Percentiles rank a stretch among this genome's conserved stretches.
These are phyloP conservation scores for Netelia virgata DNA, from an alignment of 2,888 invertebrate genomes.

Conservation along the genomic window DNA sequence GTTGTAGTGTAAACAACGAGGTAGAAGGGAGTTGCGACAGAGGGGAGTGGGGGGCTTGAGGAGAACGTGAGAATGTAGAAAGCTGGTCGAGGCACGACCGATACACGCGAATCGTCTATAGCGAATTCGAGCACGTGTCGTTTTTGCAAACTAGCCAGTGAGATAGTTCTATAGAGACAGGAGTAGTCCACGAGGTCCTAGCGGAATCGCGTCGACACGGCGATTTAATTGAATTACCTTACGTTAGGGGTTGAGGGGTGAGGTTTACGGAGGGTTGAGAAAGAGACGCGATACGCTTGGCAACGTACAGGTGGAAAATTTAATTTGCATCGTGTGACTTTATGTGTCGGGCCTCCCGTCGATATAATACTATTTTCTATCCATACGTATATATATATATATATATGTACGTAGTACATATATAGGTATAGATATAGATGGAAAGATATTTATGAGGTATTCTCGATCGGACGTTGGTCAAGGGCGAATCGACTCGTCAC, in stretches of 20 bases:
- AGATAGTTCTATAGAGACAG: slow-evolving; percentile 24
- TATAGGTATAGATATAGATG: too few relatives aligned
- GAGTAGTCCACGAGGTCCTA: slow-evolving; percentile 54
- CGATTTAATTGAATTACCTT: slow-evolving; percentile 75
- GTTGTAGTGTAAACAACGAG: slow-evolving; percentile 53
- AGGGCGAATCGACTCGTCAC: slow-evolving; percentile 23
- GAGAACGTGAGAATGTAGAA: slow-evolving; percentile 29
- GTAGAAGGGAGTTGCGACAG: slow-evolving; percentile 22
- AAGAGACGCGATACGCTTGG: slow-evolving; percentile 40
- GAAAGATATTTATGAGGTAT: neutral
- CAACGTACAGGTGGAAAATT: slow-evolving; percentile 71
- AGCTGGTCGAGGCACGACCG: slow-evolving; percentile 38
- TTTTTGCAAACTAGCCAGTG: slow-evolving; percentile 30
- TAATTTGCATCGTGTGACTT: slow-evolving; percentile 74
- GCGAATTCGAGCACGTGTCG: slow-evolving; percentile 66
- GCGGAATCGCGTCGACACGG: slow-evolving; percentile 72
- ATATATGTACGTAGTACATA: too few relatives aligned
- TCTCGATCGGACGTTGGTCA: slow-evolving; percentile 13
- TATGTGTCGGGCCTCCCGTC: slow-evolving; percentile 56
- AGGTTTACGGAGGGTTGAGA: neutral
- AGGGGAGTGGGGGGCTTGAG: slow-evolving; percentile 37
- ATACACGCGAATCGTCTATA: slow-evolving; percentile 53
- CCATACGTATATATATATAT: neutral
- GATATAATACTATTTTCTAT: neutral
- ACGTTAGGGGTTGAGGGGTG: slow-evolving; percentile 2